Base-by-base conservation (phyloP, 2,797 vertebrate genomes). In the Capromys pilorides region DNA sequence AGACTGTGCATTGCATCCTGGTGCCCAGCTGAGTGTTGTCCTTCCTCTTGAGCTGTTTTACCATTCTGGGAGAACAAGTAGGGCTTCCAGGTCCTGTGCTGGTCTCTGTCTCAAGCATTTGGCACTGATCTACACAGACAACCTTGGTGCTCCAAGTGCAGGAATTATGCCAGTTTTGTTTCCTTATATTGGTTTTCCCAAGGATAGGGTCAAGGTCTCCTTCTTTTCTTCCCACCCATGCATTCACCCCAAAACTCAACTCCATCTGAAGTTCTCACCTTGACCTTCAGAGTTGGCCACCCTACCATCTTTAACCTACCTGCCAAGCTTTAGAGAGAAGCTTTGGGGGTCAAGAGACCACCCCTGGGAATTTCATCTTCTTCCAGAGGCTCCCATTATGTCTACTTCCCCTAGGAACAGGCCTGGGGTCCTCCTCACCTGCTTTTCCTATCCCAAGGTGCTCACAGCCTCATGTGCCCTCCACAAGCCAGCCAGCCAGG, bases 401-500 rank as follows among this genome's bases (percentile, higher is more conserved):
- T 62, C 36, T 80, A 24, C 71, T 5, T 66, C 16, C 41, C 26
- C 49, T 24, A 8, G 14, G 12, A 95, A 5, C 41, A 85, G 75
- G 28, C 24, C 33, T 14, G 62, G 39, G 33, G 2, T 10, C 51
- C 90, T 62, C 39, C n/a, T 31, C 49, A 8, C 28, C 19, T 91
- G 85, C 16, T 81, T 78, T 36, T 49, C 11, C 51, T 94, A 5
- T 49, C 89, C 51, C 45, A 54, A 94, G 69, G 78, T 83, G 81
- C 93, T 90, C 64, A 61, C 62, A 39, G 59, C 89, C 87, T 95
- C n/a, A 36, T 90, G 1, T 93, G 31, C 64, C 36, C 78, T 81
- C 90, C 85, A 84, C 51, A 26, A 83, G 87, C 86, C 87, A 91
- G 93, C 69, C 96, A 94, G 95, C 51, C 95, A 87, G 93, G 86